Evolutionary conservation across 2,888 invertebrate genomes (phyloP).

Genomic region (Piscicola geometra): DNA sequence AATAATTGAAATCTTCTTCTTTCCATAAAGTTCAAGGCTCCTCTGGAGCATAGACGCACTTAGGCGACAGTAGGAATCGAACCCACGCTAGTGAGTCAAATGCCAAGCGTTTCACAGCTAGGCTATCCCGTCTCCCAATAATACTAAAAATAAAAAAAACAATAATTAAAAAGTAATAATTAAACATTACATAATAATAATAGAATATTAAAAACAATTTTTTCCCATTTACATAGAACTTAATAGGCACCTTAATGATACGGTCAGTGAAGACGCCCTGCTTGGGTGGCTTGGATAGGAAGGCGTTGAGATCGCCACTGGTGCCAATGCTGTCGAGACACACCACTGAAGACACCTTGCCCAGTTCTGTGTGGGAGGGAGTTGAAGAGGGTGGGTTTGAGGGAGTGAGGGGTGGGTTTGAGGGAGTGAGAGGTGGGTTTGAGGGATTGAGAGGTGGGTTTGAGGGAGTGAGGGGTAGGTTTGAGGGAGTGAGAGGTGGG

Average conservation of each 20-base stretch:
- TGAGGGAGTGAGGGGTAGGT: too few species aligned
- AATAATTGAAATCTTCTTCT: too few species aligned
- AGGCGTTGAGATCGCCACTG: slow-evolving; percentile 70
- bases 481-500: too few species aligned
- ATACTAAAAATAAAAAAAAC: background rate
- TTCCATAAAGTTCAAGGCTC: too few species aligned
- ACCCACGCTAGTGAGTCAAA: too few species aligned
- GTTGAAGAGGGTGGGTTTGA: background rate
- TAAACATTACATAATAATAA: background rate
- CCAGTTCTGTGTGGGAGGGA: slow-evolving; percentile 51
- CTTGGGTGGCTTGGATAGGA: slow-evolving; percentile 91
- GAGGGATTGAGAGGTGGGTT: too few species aligned
- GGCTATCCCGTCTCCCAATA: too few species aligned
- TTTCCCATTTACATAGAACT: slow-evolving; percentile 34
- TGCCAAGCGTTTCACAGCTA: too few species aligned
- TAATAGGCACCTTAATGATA: slow-evolving; percentile 57
- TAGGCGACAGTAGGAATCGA: too few species aligned
- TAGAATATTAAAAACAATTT: background rate
- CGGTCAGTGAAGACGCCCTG: slow-evolving; percentile 69
- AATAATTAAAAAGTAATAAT: background rate
- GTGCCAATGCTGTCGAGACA: slow-evolving; percentile 75
- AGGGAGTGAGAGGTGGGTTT: too few species aligned
- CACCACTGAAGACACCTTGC: slow-evolving; percentile 82
- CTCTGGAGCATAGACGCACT: too few species aligned
- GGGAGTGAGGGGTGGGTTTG: too few species aligned